phyloP scores from a whole-genome alignment of 2,888 invertebrate species.

The Lordiphosa andalusiaca region DNA sequence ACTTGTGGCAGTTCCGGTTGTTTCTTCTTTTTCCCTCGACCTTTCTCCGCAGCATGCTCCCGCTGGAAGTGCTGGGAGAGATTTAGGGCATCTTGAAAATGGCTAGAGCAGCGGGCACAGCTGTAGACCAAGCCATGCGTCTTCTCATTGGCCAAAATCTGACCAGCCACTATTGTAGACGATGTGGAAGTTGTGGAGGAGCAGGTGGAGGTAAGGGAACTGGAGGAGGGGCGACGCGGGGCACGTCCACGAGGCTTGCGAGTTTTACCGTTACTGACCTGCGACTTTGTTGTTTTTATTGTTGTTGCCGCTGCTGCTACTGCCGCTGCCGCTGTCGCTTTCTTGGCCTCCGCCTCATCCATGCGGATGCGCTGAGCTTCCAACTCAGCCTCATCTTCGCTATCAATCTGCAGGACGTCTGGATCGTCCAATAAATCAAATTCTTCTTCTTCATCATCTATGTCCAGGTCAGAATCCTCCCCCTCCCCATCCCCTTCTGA shows the following conservation, averaged over 20 bases:
- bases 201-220: constrained; percentile 24
- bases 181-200: constrained; percentile 14
- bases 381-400: constrained; percentile 76
- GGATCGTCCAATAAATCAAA: constrained; percentile 54
- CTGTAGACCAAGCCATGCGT: constrained; percentile 20
- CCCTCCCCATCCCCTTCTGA: constrained; percentile 57
- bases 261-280: constrained; percentile 33
- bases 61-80: constrained; percentile 27
- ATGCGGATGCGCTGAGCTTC: constrained; percentile 76
- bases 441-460: constrained; percentile 54
- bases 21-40: constrained; percentile 39
- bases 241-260: constrained; percentile 61
- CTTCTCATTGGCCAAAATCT: constrained; percentile 31
- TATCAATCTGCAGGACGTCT: constrained; percentile 71
- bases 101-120: constrained; percentile 22
- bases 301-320: constrained; percentile 27
- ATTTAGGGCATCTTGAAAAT: constrained; percentile 21
- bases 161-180: constrained; percentile 24
- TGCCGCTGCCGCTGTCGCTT: constrained; percentile 5
- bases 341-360: constrained; percentile 46
- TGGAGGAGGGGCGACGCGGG: constrained; percentile 29
- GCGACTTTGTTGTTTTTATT: constrained; percentile 18
- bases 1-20: constrained; percentile 19
- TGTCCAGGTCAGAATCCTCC: constrained; percentile 58
- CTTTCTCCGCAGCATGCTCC: constrained; percentile 14